Evolutionary conservation across 2,888 invertebrate species (phyloP).

Genomic region (Anthophora plumipes): DNA sequence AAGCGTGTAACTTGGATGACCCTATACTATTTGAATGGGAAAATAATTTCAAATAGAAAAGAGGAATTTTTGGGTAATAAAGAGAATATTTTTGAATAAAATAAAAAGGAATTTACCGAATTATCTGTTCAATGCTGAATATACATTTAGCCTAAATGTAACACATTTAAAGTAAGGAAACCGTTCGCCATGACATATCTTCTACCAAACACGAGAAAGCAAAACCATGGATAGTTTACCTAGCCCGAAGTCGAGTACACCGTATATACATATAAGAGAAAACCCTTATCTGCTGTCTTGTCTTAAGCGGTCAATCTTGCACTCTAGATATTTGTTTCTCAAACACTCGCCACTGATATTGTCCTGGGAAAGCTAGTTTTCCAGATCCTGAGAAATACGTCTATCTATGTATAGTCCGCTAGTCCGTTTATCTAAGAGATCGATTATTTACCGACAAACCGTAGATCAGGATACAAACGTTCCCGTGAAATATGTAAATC

Average conservation of each 20-base stretch:
- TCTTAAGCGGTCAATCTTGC: slow-evolving; percentile 2
- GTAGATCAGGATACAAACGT: neutral
- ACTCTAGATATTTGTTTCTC: slow-evolving; percentile 27
- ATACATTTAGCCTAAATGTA: no score
- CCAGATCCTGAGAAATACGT: neutral
- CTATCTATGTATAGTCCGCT: neutral
- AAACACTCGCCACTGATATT: slow-evolving; percentile 18
- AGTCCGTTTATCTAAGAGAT: neutral
- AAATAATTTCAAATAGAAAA: no score
- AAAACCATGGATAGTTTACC: no score
- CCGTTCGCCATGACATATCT: no score
- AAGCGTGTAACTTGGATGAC: no score
- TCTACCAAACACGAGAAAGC: no score
- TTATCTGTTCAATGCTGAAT: no score
- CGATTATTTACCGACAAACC: slow-evolving; percentile 24
- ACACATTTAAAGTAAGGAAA: no score
- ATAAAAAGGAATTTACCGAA: no score
- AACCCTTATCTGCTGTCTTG: neutral
- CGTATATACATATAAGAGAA: neutral
- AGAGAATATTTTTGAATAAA: no score
- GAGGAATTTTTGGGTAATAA: no score
- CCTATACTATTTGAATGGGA: no score
- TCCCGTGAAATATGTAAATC: neutral
- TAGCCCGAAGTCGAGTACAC: neutral
- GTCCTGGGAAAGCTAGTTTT: neutral